Percentiles rank a stretch among this genome's conserved stretches.
Conservation (phyloP, 2,113 vertebrate species). For the Accipiter cooperii region DNA sequence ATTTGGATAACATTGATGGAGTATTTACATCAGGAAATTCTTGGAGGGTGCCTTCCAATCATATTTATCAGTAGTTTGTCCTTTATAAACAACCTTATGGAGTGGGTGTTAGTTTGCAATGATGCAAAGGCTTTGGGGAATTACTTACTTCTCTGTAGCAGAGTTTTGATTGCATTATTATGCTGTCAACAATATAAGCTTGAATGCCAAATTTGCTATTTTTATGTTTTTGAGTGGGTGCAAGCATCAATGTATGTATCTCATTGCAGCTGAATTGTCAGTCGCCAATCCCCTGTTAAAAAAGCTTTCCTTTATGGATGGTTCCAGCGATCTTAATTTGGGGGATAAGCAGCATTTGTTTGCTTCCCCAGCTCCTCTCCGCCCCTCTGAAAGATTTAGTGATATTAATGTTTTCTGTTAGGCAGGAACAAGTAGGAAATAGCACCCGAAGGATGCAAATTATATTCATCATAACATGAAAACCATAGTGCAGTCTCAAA, state of each 20-base stretch:
- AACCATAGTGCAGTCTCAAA: background rate
- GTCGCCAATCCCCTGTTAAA: background rate
- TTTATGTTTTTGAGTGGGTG: background rate
- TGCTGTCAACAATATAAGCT: background rate
- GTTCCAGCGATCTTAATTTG: background rate
- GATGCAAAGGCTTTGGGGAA: background rate
- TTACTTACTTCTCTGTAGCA: background rate
- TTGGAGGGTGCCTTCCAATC: background rate
- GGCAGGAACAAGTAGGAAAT: background rate
- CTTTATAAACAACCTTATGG: background rate
- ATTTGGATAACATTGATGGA: background rate
- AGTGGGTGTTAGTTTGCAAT: background rate
- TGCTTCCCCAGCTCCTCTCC: background rate
- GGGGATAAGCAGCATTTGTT: background rate
- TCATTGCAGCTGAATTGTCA: background rate
- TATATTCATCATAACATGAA: background rate
- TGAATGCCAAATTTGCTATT: background rate
- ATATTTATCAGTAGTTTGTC: background rate
- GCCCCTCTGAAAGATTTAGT: background rate
- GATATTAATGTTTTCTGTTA: background rate
- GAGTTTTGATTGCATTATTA: background rate
- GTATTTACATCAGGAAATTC: background rate
- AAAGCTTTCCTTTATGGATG: background rate
- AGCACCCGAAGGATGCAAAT: background rate
- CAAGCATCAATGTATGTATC: background rate